Conservation (phyloP, 2,113 vertebrate species). For the Pleuronectes platessa region DNA sequence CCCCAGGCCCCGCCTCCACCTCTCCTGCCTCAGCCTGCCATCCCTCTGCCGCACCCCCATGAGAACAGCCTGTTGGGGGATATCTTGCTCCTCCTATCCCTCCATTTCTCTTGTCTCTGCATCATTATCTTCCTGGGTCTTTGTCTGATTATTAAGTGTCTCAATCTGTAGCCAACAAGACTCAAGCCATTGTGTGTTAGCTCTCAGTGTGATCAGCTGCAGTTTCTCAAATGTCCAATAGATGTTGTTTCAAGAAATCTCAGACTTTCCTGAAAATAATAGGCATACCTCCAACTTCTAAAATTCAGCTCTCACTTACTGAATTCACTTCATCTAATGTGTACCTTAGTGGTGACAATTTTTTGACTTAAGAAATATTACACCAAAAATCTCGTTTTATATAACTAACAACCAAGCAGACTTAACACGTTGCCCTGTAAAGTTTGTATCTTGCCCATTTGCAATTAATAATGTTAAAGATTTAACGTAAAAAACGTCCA, state of each 20-base stretch:
- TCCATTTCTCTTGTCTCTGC: slow-evolving; percentile 78
- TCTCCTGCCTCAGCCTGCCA: slow-evolving; percentile 37
- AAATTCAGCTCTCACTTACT: background rate
- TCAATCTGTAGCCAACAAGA: slow-evolving; percentile 62
- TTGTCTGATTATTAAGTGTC: slow-evolving; percentile 77
- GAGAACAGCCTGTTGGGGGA: slow-evolving; percentile 61
- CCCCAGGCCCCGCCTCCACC: slow-evolving; percentile 71
- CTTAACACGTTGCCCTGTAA: no score
- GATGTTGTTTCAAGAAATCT: background rate
- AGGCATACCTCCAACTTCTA: no score
- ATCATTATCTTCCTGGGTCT: slow-evolving; percentile 75
- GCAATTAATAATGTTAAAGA: background rate
- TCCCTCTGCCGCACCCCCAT: slow-evolving; percentile 17
- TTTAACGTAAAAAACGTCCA: no score
- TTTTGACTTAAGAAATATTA: background rate
- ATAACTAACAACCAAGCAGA: background rate
- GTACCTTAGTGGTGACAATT: background rate
- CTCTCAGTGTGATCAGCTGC: background rate
- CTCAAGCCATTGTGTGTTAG: background rate
- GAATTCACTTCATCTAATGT: no score
- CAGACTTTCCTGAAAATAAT: no score
- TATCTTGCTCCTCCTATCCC: slow-evolving; percentile 60
- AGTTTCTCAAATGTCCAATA: slow-evolving; percentile 14
- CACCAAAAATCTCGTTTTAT: no score
- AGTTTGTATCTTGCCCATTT: background rate